Evolutionary conservation across 2,113 vertebrate genomes (phyloP), one percentile per base, ranked within the genome.

Genomic region (Heterotilapia buettikoferi): DNA sequence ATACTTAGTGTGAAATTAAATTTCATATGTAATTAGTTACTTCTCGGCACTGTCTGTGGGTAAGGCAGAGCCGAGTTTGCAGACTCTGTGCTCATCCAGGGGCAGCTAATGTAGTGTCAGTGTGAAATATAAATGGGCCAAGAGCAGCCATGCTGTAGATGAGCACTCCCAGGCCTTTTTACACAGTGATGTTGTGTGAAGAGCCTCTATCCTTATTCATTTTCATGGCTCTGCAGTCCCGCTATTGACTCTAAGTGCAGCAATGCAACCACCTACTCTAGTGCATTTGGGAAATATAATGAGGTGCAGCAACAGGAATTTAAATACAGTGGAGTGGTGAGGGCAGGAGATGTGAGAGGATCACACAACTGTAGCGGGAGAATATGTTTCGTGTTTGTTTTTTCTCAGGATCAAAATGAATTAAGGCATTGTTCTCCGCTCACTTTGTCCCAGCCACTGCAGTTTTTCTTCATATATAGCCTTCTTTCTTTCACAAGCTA

Each of bases 191-290:
- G 90, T 92, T 89, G 85, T 88, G 87, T 92, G 90, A 92, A 94
- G 89, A 92, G 91, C 73, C 85, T 83, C 88, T 89, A 85, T 94
- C 88, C 88, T 90, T 92, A 91, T 87, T 93, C 88, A 94, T 93
- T 93, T 93, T 79, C 93, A 88, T 88, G 93, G 88, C 80, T 92
- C 88, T 90, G 89, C 85, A 90, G 83, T 89, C 84, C 82, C 3
- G 54, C 92, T 90, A 90, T 94, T 94, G 91, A 95, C 92, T 90
- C 88, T 85, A 90, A 96, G 94, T 94, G 92, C 94, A 90, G 88
- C 78, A 53, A 94, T 92, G 92, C 94, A 93, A 88, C 90, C 84
- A 84, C 84, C 91, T 91, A 90, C 88, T 91, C 90, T n/a, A 68
- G 87, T 84, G 86, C 89, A 87, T 94, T 92, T 94, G 84, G 92